phyloP scores from a whole-genome alignment of 2,113 vertebrate species.

The Rattus norvegicus region GRCr8 NC_086019.1:163677501-163678000 shows the following conservation, averaged over 20 bases:
- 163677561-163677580: neutral
- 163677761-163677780: constrained; percentile 33
- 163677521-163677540: neutral
- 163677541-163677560: neutral
- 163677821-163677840: neutral
- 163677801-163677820: neutral
- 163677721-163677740: constrained; percentile 36
- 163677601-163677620: neutral
- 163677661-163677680: neutral
- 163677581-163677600: constrained; percentile 29
- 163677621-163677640: neutral
- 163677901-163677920: neutral
- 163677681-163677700: neutral
- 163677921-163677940: neutral
- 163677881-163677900: constrained; percentile 52
- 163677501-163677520: constrained; percentile 42
- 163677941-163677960: neutral
- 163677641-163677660: neutral
- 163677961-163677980: neutral
- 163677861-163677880: constrained; percentile 1
- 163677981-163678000: neutral
- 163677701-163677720: constrained; percentile 7
- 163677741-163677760: neutral
- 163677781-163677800: constrained; percentile 50
- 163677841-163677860: neutral